Evolutionary conservation across 2,113 vertebrate species (phyloP).

Genomic region (Danionella cerebrum): DNA sequence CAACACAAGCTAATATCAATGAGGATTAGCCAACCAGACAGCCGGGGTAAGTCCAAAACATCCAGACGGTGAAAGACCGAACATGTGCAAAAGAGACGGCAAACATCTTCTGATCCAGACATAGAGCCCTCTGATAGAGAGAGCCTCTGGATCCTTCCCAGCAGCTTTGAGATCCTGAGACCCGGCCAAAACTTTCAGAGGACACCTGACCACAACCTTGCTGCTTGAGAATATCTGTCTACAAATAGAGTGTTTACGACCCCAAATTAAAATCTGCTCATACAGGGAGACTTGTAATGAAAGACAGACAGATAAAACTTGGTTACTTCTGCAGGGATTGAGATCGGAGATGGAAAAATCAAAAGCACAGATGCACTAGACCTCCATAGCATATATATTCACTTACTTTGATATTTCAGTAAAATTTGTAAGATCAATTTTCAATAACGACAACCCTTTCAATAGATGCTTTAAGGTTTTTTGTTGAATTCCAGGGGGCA

Average conservation of each 20-base stretch:
- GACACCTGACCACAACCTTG: not conserved
- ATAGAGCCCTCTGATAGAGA: not conserved
- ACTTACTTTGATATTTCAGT: too few relatives aligned
- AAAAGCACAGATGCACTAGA: not conserved
- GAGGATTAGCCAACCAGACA: not conserved
- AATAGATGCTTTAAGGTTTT: not conserved
- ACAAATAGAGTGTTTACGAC: not conserved
- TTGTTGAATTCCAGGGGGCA: not conserved
- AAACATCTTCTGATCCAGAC: slow-evolving; percentile 10
- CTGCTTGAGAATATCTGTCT: not conserved
- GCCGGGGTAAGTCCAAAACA: not conserved
- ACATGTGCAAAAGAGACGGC: not conserved
- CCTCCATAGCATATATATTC: not conserved
- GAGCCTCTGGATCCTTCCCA: not conserved
- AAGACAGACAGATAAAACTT: not conserved
- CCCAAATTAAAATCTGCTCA: not conserved
- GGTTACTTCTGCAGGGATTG: too few relatives aligned
- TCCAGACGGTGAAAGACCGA: not conserved
- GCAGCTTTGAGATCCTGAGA: slow-evolving; percentile 2
- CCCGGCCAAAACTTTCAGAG: slow-evolving; percentile 1
- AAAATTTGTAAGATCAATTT: too few relatives aligned
- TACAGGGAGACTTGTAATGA: not conserved
- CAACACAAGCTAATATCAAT: slow-evolving; percentile 1
- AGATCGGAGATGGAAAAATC: not conserved
- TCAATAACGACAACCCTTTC: too few relatives aligned